Evolutionary conservation across 2,888 invertebrate genomes (phyloP).

Genomic region (Hemaris fuciformis): DNA sequence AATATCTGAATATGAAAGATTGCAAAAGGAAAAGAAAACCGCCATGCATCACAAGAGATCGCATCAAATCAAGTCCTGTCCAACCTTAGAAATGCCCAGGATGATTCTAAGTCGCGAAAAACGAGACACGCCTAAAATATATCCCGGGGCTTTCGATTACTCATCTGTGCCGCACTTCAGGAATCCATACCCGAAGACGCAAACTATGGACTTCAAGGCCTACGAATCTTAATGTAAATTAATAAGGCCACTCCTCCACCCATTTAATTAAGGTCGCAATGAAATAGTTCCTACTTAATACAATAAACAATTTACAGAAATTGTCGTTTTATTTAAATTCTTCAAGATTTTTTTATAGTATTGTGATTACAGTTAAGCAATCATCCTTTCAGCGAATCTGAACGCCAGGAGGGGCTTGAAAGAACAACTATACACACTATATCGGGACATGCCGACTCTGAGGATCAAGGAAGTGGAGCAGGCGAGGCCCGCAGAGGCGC

Average conservation of each 20-base stretch:
- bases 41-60: conserved; percentile 3
- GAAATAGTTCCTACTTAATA: conserved; percentile 10
- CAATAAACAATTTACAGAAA: conserved; percentile 32
- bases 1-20: conserved; percentile 9
- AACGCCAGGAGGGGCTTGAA: conserved; percentile 44
- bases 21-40: conserved; percentile 2
- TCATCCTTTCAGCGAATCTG: conserved; percentile 63
- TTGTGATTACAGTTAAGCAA: conserved; percentile 44
- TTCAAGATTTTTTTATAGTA: conserved; percentile 25
- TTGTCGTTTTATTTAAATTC: conserved; percentile 31
- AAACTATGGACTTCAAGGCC: conserved; percentile 27
- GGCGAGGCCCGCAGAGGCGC: conserved; percentile 18
- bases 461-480: conserved; percentile 29
- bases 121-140: conserved; percentile 36
- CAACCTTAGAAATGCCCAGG: conserved; percentile 34
- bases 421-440: conserved; percentile 35
- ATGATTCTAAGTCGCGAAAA: conserved; percentile 33
- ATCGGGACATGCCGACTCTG: conserved; percentile 31
- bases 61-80: conserved; percentile 18
- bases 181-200: conserved; percentile 35
- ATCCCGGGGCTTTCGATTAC: conserved; percentile 36
- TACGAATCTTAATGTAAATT: conserved; percentile 17
- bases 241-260: neutral
- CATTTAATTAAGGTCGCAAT: conserved; percentile 14
- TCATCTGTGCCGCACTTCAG: conserved; percentile 36